Percentiles rank a stretch among this genome's conserved stretches.
Conservation (phyloP, 64 coral and sea anemone species). For the Stichodactyla helianthus region DNA sequence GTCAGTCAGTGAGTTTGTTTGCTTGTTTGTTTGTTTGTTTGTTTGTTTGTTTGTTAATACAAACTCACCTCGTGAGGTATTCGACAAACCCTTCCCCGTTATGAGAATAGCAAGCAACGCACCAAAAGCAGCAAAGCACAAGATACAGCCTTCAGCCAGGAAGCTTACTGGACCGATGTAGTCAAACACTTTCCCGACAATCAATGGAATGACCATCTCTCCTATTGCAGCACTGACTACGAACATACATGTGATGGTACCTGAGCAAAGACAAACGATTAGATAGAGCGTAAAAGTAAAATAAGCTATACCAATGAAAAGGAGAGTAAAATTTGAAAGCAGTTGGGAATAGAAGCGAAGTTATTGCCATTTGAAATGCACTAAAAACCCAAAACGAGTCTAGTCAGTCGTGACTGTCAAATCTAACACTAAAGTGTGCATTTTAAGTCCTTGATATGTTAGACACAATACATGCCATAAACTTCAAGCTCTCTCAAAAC, state of each 20-base stretch:
- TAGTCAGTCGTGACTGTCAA: too few species aligned
- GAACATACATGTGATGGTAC: conserved; percentile 86
- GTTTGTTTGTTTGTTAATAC: background rate
- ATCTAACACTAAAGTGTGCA: too few species aligned
- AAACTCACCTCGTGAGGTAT: conserved; percentile 1
- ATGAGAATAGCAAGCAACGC: conserved; percentile 72
- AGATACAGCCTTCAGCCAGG: conserved; percentile 61
- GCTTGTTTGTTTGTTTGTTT: background rate
- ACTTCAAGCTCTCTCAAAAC: too few species aligned
- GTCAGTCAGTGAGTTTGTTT: too few species aligned
- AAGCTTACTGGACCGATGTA: conserved; percentile 70
- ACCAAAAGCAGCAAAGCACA: conserved; percentile 76
- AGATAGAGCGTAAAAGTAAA: background rate
- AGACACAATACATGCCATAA: too few species aligned
- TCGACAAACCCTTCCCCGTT: conserved; percentile 55
- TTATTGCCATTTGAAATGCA: too few species aligned
- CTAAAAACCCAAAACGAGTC: too few species aligned
- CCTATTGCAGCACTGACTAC: conserved; percentile 89
- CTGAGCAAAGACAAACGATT: conserved; percentile 16
- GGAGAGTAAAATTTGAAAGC: too few species aligned
- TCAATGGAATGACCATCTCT: conserved; percentile 84
- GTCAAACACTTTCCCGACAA: conserved; percentile 87
- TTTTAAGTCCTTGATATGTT: too few species aligned
- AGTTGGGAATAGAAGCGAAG: too few species aligned
- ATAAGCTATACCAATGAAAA: too few species aligned